Conservation (phyloP, 1,140 invertebrate species). For the Diprion similis region DNA sequence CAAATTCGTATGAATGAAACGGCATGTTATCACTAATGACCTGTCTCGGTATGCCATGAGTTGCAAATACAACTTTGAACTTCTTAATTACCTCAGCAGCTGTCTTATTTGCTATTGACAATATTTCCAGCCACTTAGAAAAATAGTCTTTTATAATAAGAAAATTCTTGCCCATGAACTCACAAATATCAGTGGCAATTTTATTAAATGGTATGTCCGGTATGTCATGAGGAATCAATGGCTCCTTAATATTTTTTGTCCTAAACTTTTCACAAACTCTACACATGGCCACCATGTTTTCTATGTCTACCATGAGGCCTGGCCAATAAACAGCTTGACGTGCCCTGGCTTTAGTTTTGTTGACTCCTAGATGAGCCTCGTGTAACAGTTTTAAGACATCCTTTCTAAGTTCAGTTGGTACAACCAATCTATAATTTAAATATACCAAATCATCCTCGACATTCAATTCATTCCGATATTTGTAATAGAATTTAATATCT, state of each 20-base stretch:
- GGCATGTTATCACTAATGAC: slow-evolving; percentile 52
- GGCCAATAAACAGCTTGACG: slow-evolving; percentile 46
- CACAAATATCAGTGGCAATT: slow-evolving; percentile 43
- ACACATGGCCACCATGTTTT: slow-evolving; percentile 34
- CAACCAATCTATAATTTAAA: slow-evolving; percentile 35
- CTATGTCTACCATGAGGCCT: slow-evolving; percentile 42
- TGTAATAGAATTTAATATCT: slow-evolving; percentile 27
- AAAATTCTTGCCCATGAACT: slow-evolving; percentile 39
- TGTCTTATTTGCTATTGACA: slow-evolving; percentile 19
- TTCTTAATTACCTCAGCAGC: slow-evolving; percentile 28
- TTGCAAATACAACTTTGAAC: slow-evolving; percentile 39
- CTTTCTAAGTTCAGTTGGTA: slow-evolving; percentile 31
- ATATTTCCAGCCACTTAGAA: slow-evolving; percentile 44
- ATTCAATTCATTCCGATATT: slow-evolving; percentile 25
- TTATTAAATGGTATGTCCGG: slow-evolving; percentile 42
- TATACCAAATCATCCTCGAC: slow-evolving; percentile 33
- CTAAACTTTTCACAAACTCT: slow-evolving; percentile 28
- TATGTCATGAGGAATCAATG: slow-evolving; percentile 43
- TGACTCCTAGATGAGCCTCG: slow-evolving; percentile 38
- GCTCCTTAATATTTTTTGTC: slow-evolving; percentile 38
- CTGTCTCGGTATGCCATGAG: slow-evolving; percentile 46
- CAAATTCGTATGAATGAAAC: slow-evolving; percentile 49
- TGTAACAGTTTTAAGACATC: slow-evolving; percentile 41
- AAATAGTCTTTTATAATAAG: slow-evolving; percentile 46
- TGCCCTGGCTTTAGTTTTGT: slow-evolving; percentile 40